These are phyloP conservation scores for Cirrhinus molitorella DNA, from an alignment of 2,797 vertebrate species.

Conservation along the genomic window DNA sequence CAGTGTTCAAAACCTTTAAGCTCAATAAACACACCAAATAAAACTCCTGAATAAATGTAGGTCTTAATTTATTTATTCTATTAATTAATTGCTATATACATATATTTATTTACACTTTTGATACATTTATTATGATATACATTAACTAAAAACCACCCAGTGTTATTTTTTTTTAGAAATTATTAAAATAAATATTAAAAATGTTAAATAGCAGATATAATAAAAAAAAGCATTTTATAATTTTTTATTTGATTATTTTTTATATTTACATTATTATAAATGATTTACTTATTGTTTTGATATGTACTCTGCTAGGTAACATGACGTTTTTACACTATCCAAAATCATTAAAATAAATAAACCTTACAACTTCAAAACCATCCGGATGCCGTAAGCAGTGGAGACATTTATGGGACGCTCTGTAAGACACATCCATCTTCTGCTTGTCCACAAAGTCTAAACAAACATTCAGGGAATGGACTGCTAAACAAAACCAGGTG, in stretches of 20 bases:
- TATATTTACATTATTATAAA: not conserved
- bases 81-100: not conserved
- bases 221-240: not conserved
- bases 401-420: not conserved
- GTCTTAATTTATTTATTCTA: not conserved
- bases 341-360: not conserved
- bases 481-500: slow-evolving; percentile 12
- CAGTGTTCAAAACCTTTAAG: not conserved
- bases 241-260: not conserved
- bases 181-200: not conserved
- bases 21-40: not conserved
- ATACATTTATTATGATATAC: too few relatives aligned
- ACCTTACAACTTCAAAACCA: not conserved
- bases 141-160: not conserved
- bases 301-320: not conserved
- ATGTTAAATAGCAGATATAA: not conserved
- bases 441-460: not conserved
- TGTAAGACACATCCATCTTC: not conserved
- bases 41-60: not conserved
- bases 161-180: too few relatives aligned
- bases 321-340: not conserved
- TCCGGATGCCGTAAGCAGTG: not conserved
- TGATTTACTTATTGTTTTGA: not conserved
- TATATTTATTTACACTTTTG: not conserved
- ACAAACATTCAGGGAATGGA: not conserved